A percentile compares a stretch with the other conserved stretches of the same genome.
phyloP scores from a whole-genome alignment of 2,888 invertebrate genomes.

The Boloria selene region DNA sequence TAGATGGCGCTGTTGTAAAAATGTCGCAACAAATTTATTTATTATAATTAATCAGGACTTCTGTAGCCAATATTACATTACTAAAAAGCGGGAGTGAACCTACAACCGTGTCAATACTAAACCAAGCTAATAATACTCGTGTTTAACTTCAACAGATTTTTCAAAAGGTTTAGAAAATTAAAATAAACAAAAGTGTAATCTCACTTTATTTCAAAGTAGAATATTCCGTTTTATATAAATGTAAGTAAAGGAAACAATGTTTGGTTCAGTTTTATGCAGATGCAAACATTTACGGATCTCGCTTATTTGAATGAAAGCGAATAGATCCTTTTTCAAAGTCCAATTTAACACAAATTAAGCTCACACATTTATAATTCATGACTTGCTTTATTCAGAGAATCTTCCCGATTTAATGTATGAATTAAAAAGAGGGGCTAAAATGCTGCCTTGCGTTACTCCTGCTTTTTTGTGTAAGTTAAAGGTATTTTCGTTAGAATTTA shows the following conservation, averaged over 20 bases:
- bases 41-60: no score
- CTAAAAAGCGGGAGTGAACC: no score
- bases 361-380: conserved; percentile 64
- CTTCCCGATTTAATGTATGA: conserved; percentile 51
- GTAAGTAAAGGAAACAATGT: conserved; percentile 43
- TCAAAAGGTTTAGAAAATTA: conserved; percentile 19
- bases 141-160: no score
- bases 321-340: conserved; percentile 58
- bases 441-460: conserved; percentile 14
- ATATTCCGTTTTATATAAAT: conserved; percentile 38
- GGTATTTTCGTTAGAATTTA: conserved; percentile 9
- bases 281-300: conserved; percentile 48
- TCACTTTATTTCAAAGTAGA: conserved; percentile 31
- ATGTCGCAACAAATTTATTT: no score
- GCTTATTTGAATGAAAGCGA: conserved; percentile 45
- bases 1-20: no score
- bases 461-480: conserved; percentile 16
- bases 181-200: conserved; percentile 31
- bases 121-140: no score
- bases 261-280: conserved; percentile 62
- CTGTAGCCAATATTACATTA: no score
- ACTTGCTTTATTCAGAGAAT: conserved; percentile 48
- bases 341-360: conserved; percentile 69
- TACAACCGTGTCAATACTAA: no score
- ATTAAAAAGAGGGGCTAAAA: conserved; percentile 35